Conservation (phyloP, 2,113 vertebrate species). For the Lanius collurio region DNA sequence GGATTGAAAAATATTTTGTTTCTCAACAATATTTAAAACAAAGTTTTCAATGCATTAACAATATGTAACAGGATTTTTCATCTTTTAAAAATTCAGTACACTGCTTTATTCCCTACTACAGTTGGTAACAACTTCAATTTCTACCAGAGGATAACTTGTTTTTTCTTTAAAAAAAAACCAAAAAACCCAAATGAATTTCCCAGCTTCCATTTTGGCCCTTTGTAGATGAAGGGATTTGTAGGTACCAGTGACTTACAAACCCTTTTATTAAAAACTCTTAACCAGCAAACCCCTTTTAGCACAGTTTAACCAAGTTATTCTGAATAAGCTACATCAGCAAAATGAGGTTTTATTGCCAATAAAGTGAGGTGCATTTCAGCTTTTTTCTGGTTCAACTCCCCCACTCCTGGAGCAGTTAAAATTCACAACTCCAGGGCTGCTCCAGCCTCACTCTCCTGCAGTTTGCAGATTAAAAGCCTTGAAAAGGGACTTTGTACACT, state of each 20-base stretch:
- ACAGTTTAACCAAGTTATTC: not conserved
- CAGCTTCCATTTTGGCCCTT: conserved; percentile 7
- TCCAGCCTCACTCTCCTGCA: not conserved
- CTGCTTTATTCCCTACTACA: not conserved
- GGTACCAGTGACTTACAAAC: not conserved
- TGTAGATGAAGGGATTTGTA: not conserved
- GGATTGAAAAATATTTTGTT: conserved; percentile 75
- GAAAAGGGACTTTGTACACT: not conserved
- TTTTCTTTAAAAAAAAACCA: too few species aligned
- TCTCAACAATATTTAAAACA: conserved; percentile 74
- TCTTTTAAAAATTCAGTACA: conserved; percentile 28
- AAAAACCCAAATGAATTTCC: not conserved
- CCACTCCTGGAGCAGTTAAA: not conserved
- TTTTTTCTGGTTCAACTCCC: not conserved
- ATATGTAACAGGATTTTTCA: conserved; percentile 68
- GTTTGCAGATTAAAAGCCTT: not conserved
- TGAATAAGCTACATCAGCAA: not conserved
- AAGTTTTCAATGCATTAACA: conserved; percentile 69
- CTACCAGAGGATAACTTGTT: not conserved
- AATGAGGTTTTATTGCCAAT: not conserved
- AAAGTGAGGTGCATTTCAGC: not conserved
- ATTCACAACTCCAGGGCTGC: not conserved
- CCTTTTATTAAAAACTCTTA: not conserved
- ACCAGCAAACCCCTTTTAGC: not conserved
- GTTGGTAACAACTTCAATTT: not conserved